Evolutionary conservation across 2,888 invertebrate genomes (phyloP).

Genomic region (Leptura quadrifasciata): DNA sequence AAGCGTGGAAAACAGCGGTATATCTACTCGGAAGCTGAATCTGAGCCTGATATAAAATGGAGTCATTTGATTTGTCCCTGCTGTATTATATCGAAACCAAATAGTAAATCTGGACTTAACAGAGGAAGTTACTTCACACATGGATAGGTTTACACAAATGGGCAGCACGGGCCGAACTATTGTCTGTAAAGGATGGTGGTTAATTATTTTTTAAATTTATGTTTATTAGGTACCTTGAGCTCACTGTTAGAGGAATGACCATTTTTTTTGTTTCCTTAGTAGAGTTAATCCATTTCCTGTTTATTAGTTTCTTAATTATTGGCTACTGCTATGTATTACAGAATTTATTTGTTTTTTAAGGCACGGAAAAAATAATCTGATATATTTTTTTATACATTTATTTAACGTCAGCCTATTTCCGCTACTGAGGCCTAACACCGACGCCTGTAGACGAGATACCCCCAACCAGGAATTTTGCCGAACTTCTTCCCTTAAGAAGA

Average conservation of each 20-base stretch:
- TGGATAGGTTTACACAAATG: slow-evolving; percentile 21
- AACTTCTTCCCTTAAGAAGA: no score
- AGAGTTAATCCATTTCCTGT: not conserved
- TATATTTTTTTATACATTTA: no score
- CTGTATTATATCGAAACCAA: slow-evolving; percentile 2
- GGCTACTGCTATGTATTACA: not conserved
- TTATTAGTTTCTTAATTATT: not conserved
- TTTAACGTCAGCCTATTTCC: no score
- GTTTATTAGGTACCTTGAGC: not conserved
- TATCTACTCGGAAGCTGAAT: slow-evolving; percentile 48
- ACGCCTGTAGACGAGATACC: no score
- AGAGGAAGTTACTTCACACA: slow-evolving; percentile 26
- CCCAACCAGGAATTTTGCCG: no score
- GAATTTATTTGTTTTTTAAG: no score
- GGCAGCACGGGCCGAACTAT: slow-evolving; percentile 24
- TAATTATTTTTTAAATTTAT: slow-evolving; percentile 4
- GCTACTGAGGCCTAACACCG: no score
- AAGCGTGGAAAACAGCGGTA: slow-evolving; percentile 50
- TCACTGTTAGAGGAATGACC: not conserved
- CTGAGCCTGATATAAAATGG: slow-evolving; percentile 23
- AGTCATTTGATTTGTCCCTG: slow-evolving; percentile 5
- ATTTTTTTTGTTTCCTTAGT: not conserved
- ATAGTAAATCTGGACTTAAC: slow-evolving; percentile 21
- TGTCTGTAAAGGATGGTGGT: slow-evolving; percentile 16
- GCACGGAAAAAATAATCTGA: no score